Conservation (phyloP, 2,888 invertebrate species). For the Microctonus aethiopoides region DNA sequence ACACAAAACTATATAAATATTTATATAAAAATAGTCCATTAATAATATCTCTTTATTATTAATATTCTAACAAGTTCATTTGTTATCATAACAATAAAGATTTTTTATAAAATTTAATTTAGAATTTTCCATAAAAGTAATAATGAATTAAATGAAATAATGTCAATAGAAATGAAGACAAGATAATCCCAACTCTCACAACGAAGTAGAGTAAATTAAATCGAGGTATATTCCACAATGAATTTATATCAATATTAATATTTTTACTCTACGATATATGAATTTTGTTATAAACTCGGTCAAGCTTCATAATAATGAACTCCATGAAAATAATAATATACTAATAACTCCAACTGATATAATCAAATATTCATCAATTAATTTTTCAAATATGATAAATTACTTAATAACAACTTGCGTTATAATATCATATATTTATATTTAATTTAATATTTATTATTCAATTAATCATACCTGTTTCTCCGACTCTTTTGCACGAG, state of each 20-base stretch:
- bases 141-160: background rate
- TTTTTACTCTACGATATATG: background rate
- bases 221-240: background rate
- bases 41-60: background rate
- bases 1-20: no score
- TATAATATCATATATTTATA: background rate
- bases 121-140: background rate
- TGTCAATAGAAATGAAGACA: background rate
- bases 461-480: slow-evolving; percentile 62
- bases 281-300: background rate
- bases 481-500: slow-evolving; percentile 68
- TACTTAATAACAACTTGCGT: slow-evolving; percentile 4
- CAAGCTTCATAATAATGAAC: background rate
- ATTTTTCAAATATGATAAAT: background rate
- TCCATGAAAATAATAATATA: background rate
- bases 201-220: background rate
- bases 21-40: no score
- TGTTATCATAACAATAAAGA: background rate
- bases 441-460: background rate
- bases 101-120: background rate
- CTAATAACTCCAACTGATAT: background rate
- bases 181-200: background rate
- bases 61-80: background rate
- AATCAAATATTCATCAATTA: background rate
- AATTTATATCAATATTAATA: background rate